Conservation (phyloP, 1,140 invertebrate species). For the Drosophila takahashii region DNA sequence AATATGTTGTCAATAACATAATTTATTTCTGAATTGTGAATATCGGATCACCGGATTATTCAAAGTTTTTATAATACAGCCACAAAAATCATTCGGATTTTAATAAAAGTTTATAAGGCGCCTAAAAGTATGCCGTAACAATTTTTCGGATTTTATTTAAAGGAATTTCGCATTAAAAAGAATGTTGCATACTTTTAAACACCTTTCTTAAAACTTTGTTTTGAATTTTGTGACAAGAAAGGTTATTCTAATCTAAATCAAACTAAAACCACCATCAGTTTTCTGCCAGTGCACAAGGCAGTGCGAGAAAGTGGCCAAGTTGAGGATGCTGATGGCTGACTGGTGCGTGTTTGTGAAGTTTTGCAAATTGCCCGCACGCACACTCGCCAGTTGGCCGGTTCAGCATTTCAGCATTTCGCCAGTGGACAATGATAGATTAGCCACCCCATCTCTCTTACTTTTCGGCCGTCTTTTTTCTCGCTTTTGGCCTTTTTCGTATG, state of each 20-base stretch:
- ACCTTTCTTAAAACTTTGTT: not conserved
- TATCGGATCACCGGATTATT: too few species aligned
- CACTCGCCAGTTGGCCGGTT: constrained; percentile 17
- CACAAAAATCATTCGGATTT: too few species aligned
- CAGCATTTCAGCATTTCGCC: constrained; percentile 3
- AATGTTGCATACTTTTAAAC: too few species aligned
- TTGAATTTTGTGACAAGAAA: too few species aligned
- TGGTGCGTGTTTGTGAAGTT: constrained; percentile 76
- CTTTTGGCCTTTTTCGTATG: constrained; percentile 26
- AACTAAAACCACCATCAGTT: not conserved
- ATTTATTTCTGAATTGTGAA: too few species aligned
- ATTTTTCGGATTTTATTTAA: too few species aligned
- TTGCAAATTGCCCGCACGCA: constrained; percentile 72
- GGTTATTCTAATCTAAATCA: too few species aligned
- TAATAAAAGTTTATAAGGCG: too few species aligned
- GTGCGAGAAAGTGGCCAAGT: constrained; percentile 27
- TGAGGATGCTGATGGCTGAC: constrained; percentile 37
- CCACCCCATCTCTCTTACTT: constrained; percentile 7
- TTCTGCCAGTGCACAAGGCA: constrained; percentile 13
- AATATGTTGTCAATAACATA: too few species aligned
- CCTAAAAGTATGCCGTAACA: not conserved
- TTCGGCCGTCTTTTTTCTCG: not conserved
- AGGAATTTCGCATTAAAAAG: too few species aligned
- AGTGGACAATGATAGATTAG: constrained; percentile 79
- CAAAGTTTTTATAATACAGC: too few species aligned